Conservation (phyloP, 2,113 vertebrate genomes). For the Numenius arquata region DNA sequence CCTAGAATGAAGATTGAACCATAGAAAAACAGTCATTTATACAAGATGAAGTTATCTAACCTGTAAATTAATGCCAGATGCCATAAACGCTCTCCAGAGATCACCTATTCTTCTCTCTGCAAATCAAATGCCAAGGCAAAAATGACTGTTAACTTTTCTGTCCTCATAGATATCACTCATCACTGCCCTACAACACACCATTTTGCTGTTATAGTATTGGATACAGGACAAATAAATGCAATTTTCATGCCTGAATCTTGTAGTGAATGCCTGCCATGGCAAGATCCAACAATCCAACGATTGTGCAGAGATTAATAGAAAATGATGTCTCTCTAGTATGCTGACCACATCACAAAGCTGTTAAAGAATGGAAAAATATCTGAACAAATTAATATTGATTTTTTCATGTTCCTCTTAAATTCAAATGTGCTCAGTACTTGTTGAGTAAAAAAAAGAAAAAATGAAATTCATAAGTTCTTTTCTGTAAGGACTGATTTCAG, state of each 20-base stretch:
- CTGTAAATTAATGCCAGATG: not conserved
- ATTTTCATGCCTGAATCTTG: not conserved
- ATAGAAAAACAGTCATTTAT: not conserved
- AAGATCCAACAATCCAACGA: not conserved
- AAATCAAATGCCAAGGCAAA: not conserved
- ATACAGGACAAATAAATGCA: not conserved
- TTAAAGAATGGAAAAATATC: not conserved
- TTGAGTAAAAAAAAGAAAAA: not conserved
- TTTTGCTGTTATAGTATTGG: not conserved
- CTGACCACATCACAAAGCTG: not conserved
- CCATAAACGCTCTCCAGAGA: not conserved
- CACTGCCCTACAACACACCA: not conserved
- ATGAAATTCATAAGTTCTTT: not conserved
- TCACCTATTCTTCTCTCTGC: not conserved
- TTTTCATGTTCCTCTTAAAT: not conserved
- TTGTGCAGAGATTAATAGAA: not conserved
- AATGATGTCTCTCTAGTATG: not conserved
- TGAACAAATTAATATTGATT: conserved; percentile 28
- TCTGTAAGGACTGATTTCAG: not conserved
- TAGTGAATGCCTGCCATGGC: not conserved
- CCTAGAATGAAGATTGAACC: not conserved
- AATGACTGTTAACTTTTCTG: not conserved
- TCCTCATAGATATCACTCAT: not conserved
- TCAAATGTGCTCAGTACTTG: not conserved
- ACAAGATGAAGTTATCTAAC: not conserved